Base-by-base conservation (phyloP, 2,113 vertebrate species). In the Centrocercus urophasianus region DNA sequence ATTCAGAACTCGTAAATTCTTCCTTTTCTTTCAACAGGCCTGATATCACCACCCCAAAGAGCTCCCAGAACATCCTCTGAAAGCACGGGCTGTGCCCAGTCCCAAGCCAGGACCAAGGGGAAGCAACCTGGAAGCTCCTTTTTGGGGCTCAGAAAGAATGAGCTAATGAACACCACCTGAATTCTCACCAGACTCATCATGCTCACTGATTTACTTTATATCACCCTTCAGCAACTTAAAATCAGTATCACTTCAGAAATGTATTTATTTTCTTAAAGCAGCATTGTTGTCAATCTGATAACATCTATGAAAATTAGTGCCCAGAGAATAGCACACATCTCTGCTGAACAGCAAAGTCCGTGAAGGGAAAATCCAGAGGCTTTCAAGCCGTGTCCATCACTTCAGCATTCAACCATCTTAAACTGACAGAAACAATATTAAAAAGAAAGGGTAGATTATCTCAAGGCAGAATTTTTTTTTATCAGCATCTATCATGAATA, bases 341-440 rank as follows among this genome's bases (percentile, higher is more conserved):
- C 9, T 36, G 66, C 34, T 48, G 64, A 95, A 42, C 81, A 66
- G 89, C 56, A 11, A 43, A 56, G 88, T 64, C 92, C 79, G 18
- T 6, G 63, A 88, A 88, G 92, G 80, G 65, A 83, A 92, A 90
- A 95, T 59, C 47, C 61, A 96, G 57, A 81, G 83, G 72, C 83
- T 96, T 93, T 90, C 92, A 71, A 83, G 66, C 28, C 61, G 66
- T 1, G 27, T 95, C 92, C 90, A 78, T 88, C 95, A 93, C 2
- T 1, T 65, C 86, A 78, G 86, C 80, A 45, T 64, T 64, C 80
- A 38, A 75, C 90, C 95, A 92, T 75, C 83, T 93, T 90, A 74
- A 88, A 90, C 80, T 92, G 93, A 92, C 90, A 95, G 61, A 89
- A 95, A 94, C 75, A 93, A 65, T 93, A 94, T 84, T 93, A 90